Conservation (phyloP, 2,797 vertebrate genomes). For the Chloroceryle amazona region DNA sequence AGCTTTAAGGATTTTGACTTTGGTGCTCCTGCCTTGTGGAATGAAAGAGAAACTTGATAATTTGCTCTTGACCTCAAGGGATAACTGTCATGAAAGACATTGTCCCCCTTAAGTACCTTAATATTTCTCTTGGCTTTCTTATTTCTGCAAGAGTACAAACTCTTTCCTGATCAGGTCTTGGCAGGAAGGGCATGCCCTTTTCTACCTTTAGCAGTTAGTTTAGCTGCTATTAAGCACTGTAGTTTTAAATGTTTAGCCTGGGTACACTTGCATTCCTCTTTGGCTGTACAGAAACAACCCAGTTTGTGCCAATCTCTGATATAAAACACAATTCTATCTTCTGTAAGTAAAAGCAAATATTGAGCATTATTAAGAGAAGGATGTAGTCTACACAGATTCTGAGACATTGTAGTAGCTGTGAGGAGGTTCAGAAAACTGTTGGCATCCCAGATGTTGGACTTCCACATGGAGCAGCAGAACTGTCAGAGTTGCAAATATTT, state of each 20-base stretch:
- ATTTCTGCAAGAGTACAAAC: background rate
- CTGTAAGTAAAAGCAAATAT: background rate
- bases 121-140: background rate
- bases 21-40: background rate
- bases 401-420: background rate
- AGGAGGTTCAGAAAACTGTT: background rate
- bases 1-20: background rate
- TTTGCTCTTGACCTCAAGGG: background rate
- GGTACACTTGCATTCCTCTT: background rate
- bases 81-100: background rate
- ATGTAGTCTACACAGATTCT: background rate
- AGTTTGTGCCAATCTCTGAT: background rate
- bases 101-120: background rate
- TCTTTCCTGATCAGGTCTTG: background rate
- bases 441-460: rapidly evolving
- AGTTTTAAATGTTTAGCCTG: background rate
- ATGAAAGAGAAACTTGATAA: background rate
- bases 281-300: background rate
- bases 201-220: background rate
- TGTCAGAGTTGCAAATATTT: background rate
- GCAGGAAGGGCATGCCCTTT: background rate
- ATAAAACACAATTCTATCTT: background rate
- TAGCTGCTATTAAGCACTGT: background rate
- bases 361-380: background rate
- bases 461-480: background rate